Evolutionary conservation across 2,113 vertebrate genomes (phyloP), one percentile per base, ranked within the genome.

Genomic region (Fukomys damarensis): DNA sequence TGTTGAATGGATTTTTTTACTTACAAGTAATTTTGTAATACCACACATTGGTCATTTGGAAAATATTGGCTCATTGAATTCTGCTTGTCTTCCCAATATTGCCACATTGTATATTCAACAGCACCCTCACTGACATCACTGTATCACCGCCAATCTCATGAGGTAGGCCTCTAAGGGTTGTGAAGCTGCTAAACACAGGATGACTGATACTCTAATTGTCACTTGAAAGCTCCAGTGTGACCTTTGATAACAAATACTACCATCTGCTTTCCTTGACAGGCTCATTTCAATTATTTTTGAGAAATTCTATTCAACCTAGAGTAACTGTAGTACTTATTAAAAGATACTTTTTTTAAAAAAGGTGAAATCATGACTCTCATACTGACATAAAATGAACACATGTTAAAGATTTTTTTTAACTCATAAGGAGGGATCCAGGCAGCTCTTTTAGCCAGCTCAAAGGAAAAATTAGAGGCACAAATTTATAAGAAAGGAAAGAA

Each of bases 221-320:
- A 93, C 76, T 70, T 92, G 68, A 86, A 94, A 84, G 88, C 56
- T 91, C 43, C 46, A 68, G 83, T 83, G 84, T 79, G 43, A 92
- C 90, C 68, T 89, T 88, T 30, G 9, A 26, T 66, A 84, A 89
- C 83, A 83, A 95, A 90, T 19, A 80, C 43, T 30, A 10, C 86
- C 81, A 86, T 65, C 3, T 76, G 20, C 89, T 97, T 97, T 70
- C 83, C 80, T 93, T 93, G 14, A 83, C 46, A 86, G 43, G 10
- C 32, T 95, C 54, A 77, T 88, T 89, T 96, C 79, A 82, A 68
- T 77, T 91, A 49, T 93, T 83, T 92, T 35, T 94, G 5, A 81
- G 70, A 94, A 61, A 96, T 66, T 92, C 46, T 90, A 63, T 96
- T 20, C 41, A 94, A 85, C 14, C 54, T 91, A 59, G 32, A 95